These are phyloP conservation scores for Glossophaga mutica DNA, from an alignment of 2,797 vertebrate genomes.

Conservation along the genomic window DNA sequence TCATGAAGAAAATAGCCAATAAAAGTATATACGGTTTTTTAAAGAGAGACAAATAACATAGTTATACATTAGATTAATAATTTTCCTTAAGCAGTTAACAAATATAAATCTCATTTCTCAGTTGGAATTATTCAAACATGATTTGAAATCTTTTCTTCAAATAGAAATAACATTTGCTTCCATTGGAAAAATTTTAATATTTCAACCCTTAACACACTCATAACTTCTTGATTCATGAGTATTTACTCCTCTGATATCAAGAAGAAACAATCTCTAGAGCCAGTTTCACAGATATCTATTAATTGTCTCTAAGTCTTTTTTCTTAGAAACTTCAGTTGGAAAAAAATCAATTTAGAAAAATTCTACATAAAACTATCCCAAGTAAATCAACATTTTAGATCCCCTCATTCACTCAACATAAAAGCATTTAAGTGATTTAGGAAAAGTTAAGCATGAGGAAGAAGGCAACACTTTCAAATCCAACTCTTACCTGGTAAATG, in stretches of 20 bases:
- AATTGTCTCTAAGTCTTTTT: not conserved
- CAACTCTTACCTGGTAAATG: constrained; percentile 59
- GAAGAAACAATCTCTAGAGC: not conserved
- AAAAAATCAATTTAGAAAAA: constrained; percentile 28
- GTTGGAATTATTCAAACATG: constrained; percentile 11
- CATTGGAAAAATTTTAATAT: not conserved
- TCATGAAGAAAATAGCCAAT: not conserved
- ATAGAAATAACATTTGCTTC: constrained; percentile 19
- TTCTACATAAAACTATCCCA: constrained; percentile 38
- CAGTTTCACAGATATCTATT: not conserved
- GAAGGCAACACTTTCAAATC: constrained; percentile 42
- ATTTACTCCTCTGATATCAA: constrained; percentile 19
- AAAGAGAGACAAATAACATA: not conserved
- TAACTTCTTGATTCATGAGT: not conserved
- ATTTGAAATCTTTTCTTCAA: constrained; percentile 36
- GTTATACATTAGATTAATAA: not conserved
- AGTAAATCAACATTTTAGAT: constrained; percentile 32
- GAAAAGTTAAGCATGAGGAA: constrained; percentile 20
- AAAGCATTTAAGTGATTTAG: constrained; percentile 32
- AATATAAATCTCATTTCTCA: constrained; percentile 17
- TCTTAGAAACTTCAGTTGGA: not conserved
- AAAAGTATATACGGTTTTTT: not conserved
- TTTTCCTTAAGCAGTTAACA: constrained; percentile 20
- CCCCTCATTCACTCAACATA: constrained; percentile 17
- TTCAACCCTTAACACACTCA: not conserved